phyloP scores from a whole-genome alignment of 1,140 invertebrate species.

The Trichoplusia ni region DNA sequence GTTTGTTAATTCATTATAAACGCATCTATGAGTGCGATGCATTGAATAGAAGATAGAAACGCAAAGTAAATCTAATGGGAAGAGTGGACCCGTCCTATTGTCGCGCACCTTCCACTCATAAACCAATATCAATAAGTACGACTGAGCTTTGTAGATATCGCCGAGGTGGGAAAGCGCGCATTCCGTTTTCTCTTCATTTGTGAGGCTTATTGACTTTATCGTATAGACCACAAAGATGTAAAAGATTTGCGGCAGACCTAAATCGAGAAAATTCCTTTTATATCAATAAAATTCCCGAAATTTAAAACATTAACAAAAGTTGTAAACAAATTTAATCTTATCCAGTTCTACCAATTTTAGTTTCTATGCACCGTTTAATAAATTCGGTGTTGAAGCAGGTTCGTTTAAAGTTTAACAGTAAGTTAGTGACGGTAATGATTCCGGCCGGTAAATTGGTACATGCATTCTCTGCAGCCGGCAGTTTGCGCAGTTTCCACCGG shows the following conservation, averaged over 20 bases:
- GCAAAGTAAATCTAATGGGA: not conserved
- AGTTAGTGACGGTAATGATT: conserved; percentile 1
- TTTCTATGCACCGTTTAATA: too few relatives aligned
- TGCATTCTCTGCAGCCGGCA: conserved; percentile 7
- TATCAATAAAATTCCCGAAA: too few relatives aligned
- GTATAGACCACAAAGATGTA: not conserved
- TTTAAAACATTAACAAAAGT: too few relatives aligned
- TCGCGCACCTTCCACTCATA: not conserved
- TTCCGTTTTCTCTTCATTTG: not conserved
- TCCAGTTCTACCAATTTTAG: too few relatives aligned
- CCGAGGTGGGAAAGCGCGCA: not conserved
- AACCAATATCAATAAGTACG: too few relatives aligned
- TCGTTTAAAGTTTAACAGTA: not conserved
- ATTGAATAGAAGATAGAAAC: not conserved
- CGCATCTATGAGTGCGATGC: not conserved
- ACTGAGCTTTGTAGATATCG: too few relatives aligned
- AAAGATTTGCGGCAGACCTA: too few relatives aligned
- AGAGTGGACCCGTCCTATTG: not conserved
- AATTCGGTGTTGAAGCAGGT: too few relatives aligned
- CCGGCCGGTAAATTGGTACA: conserved; percentile 18
- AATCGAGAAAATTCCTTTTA: too few relatives aligned
- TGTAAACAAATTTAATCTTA: too few relatives aligned
- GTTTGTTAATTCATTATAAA: not conserved
- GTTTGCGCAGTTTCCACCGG: conserved; percentile 23
- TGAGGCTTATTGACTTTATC: not conserved